These are phyloP conservation scores for Notarius quadriscutis DNA, from an alignment of 2,113 vertebrate species.

Conservation along the genomic window DNA sequence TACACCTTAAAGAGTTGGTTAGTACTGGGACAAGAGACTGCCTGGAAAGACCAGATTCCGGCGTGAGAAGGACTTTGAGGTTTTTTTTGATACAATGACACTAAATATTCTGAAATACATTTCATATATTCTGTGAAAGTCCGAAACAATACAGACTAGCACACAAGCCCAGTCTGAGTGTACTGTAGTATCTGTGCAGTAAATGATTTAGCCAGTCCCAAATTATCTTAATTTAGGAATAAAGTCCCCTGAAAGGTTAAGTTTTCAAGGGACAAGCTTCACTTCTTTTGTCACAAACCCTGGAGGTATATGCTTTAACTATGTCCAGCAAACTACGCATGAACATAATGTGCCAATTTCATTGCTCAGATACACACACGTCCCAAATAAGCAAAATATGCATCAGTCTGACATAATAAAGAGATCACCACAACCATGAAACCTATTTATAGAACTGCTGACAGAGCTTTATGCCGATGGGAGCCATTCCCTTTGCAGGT, in stretches of 20 bases:
- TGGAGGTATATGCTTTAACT: not conserved
- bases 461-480: constrained; percentile 51
- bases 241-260: not conserved
- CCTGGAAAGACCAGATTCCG: too few relatives aligned
- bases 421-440: constrained; percentile 47
- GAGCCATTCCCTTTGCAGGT: constrained; percentile 4
- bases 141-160: not conserved
- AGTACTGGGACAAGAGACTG: too few relatives aligned
- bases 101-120: not conserved
- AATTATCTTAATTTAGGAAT: not conserved
- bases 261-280: not conserved
- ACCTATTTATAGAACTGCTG: constrained; percentile 56
- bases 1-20: too few relatives aligned
- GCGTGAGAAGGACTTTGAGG: too few relatives aligned
- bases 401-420: constrained; percentile 14
- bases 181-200: not conserved
- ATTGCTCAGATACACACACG: not conserved
- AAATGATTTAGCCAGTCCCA: not conserved
- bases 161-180: not conserved
- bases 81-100: not conserved
- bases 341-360: not conserved
- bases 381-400: not conserved
- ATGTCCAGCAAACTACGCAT: not conserved
- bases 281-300: not conserved
- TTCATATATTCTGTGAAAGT: not conserved